Evolutionary conservation across 1,140 invertebrate species (phyloP), one percentile per base, ranked within the genome.

Genomic region (Caenorhabditis inopinata): DNA sequence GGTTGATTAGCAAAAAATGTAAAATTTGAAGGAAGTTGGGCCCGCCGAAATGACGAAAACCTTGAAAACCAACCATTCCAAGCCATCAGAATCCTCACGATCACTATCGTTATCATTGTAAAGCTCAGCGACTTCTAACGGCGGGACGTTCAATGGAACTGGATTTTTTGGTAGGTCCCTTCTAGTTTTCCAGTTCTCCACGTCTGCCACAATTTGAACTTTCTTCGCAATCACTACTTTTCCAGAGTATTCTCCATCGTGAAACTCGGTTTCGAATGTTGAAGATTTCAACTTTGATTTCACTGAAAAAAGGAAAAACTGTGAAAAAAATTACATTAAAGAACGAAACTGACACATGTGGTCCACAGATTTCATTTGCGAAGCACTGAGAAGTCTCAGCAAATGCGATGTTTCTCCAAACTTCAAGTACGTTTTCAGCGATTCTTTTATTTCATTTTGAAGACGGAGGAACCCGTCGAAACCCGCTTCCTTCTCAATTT

Each of bases 51-150:
- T n/a, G n/a, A 42, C 14, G 14, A 42, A 42, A 42, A 42, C 38
- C 38, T 42, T n/a, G n/a, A n/a, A n/a, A n/a, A 53, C 49, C 51
- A 68, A 29, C n/a, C 58, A 42, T 38, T 68, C 58, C 58, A 21
- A 18, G 2, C 21, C 58, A 42, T 68, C 58, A n/a, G 3, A 2
- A 38, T 68, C 25, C 7, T 42, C 38, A 7, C 14, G 38, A 5
- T 42, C 38, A 42, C 5, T 7, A 42, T 42, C 38, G 38, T 42
- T 14, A 42, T 38, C n/a, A 38, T n/a, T n/a, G n/a, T 68, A 68
- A 1, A 68, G 25, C 16, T 38, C 5, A 38, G 27, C 32, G 32
- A 68, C 58, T 35, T 68, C 16, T 21, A 68, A 38, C 1, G 58
- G 58, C 23, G 58, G 58, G n/a, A 68, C 38, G 21, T 25, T 25